These are phyloP conservation scores for Listrodromus nycthemerus DNA, from an alignment of 2,888 invertebrate genomes.

Conservation along the genomic window DNA sequence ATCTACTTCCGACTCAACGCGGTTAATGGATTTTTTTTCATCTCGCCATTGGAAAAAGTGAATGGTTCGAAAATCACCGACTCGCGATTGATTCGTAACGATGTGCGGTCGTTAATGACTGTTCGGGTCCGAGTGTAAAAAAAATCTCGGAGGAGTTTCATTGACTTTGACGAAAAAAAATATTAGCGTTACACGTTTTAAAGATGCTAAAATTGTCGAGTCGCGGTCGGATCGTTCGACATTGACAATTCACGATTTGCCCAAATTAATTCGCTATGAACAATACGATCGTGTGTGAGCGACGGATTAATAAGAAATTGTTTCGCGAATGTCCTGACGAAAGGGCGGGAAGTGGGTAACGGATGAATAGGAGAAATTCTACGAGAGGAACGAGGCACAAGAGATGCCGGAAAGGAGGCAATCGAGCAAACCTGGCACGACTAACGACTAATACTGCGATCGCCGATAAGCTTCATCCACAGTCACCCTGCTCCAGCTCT, in stretches of 20 bases:
- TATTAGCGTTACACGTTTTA: background rate
- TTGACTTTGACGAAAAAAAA: background rate
- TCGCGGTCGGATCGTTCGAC: background rate
- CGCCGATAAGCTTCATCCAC: constrained; percentile 63
- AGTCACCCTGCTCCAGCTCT: constrained; percentile 71
- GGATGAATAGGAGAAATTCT: constrained; percentile 33
- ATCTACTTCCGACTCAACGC: background rate
- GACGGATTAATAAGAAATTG: constrained; percentile 45
- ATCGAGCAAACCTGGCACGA: constrained; percentile 68
- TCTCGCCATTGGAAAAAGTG: background rate
- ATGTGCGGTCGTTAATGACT: background rate
- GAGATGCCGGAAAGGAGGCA: constrained; percentile 65
- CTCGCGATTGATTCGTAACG: background rate
- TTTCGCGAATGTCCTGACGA: constrained; percentile 20
- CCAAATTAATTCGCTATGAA: background rate
- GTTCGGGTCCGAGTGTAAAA: background rate
- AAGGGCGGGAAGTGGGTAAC: constrained; percentile 12
- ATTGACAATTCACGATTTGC: background rate
- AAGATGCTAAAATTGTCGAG: background rate
- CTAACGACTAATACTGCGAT: constrained; percentile 57
- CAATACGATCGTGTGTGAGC: background rate
- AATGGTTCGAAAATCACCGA: background rate
- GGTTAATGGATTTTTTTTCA: background rate
- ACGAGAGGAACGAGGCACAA: constrained; percentile 9
- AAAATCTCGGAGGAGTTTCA: background rate